Conservation (phyloP, 2,888 invertebrate genomes). For the Meloe dianella region DNA sequence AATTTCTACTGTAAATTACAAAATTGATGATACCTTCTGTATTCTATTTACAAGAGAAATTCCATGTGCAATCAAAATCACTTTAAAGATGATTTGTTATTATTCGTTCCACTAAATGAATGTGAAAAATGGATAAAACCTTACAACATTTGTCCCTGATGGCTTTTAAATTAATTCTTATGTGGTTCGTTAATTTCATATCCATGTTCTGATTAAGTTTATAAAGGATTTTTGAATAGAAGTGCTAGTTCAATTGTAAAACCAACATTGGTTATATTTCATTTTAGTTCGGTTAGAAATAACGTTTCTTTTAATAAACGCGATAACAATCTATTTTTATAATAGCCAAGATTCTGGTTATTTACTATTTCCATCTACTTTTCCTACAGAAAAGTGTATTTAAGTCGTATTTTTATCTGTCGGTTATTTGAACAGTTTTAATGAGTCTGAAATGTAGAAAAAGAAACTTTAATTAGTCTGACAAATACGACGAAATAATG, state of each 20-base stretch:
- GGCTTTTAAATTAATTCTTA: conserved; percentile 21
- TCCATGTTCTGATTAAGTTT: neutral
- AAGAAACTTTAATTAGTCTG: neutral
- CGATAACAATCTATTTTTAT: conserved; percentile 9
- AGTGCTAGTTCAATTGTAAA: neutral
- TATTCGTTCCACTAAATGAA: conserved; percentile 30
- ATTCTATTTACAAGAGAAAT: no score
- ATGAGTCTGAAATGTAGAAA: neutral
- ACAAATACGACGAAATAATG: neutral
- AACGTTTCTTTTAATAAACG: conserved; percentile 2
- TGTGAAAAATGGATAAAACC: conserved; percentile 28
- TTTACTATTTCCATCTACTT: neutral
- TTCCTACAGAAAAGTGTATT: neutral
- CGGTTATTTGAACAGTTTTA: neutral
- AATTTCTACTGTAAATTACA: conserved; percentile 30
- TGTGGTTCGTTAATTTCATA: conserved; percentile 15
- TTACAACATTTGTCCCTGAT: conserved; percentile 19
- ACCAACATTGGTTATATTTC: neutral
- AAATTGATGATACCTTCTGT: conserved; percentile 18
- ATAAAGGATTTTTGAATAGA: neutral
- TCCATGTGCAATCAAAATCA: conserved; percentile 18
- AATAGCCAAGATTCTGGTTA: neutral
- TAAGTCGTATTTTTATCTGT: neutral
- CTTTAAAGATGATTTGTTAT: conserved; percentile 20
- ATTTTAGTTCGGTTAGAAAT: neutral